Percentiles rank a stretch among this genome's conserved stretches.
These are phyloP conservation scores for Drosophila kikkawai DNA, from an alignment of 1,140 invertebrate genomes.

Conservation along the genomic window DNA sequence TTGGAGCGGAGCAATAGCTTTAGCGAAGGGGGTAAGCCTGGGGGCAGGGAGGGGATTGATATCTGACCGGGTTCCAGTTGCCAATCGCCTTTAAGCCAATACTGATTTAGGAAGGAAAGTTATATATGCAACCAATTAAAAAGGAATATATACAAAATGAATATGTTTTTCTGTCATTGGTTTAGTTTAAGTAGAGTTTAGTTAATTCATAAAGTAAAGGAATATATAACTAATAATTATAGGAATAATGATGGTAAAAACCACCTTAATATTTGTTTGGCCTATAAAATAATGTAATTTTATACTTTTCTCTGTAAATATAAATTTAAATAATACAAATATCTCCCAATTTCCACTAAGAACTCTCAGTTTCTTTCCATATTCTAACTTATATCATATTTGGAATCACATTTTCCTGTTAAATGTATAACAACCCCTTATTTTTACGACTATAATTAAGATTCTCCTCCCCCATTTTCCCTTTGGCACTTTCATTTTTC, in stretches of 20 bases:
- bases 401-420: not conserved
- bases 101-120: not conserved
- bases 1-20: conserved; percentile 7
- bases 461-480: not conserved
- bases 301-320: not conserved
- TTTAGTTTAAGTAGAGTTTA: not conserved
- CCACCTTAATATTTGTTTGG: not conserved
- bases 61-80: conserved; percentile 11
- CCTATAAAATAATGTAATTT: not conserved
- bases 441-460: not conserved
- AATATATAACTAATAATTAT: too few species aligned
- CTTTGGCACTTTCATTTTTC: conserved; percentile 12
- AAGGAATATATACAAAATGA: not conserved
- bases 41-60: not conserved
- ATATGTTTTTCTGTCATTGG: not conserved
- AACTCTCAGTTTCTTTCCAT: too few species aligned
- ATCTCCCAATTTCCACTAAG: not conserved
- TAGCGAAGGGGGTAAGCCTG: not conserved
- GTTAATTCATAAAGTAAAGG: not conserved
- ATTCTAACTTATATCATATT: not conserved
- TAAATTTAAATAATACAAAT: not conserved
- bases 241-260: too few species aligned
- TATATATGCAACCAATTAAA: not conserved
- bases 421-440: not conserved
- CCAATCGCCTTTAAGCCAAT: conserved; percentile 7